Base-by-base conservation (phyloP, 2,888 invertebrate genomes). In the Platerodrilus igneus region DNA sequence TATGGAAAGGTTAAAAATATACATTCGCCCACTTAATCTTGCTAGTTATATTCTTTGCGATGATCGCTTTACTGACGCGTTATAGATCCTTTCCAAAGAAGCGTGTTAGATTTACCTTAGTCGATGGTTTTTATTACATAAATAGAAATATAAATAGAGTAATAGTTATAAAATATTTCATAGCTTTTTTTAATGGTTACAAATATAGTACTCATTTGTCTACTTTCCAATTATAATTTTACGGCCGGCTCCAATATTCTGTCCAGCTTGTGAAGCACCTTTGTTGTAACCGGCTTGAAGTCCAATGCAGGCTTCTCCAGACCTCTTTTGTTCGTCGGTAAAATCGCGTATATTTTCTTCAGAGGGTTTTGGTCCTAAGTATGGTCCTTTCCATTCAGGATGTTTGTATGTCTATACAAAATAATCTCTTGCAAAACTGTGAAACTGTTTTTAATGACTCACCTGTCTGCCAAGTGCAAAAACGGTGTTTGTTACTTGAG, bases 271-370 rank as follows among this genome's bases (percentile, higher is more conserved):
- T 45, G 86, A 84, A 56, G 94, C 94, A 25, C 94, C 95, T 72
- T 94, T 92, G 82, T 96, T 96, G 67, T 83, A 84, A 42, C 96
- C 96, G 55, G 92, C 93, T 70, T 96, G 95, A 33, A 96, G 84
- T 59, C 94, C 93, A 59, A 96, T 87, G 60, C 92, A 76, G 52
- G 83, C 79, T 71, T 95, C 80, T 15, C 93, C 93, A 52, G 92
- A 91, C 56, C 81, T 81, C 58, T 95, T 65, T 63, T 88, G 87
- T 65, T 94, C 95, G 0, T 94, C 94, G 13, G 83, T 81, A 77
- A 95, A 96, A 19, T 95, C 88, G 52, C 94, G 86, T 69, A 91
- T 89, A 82, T 89, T 86, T 67, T 92, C 91, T 10, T 93, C 92
- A 44, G 94, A 69, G 58, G 95, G 94, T 71, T 90, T 94, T 63